These are phyloP conservation scores for Calliopsis andreniformis DNA, from an alignment of 1,140 invertebrate genomes.

Conservation along the genomic window DNA sequence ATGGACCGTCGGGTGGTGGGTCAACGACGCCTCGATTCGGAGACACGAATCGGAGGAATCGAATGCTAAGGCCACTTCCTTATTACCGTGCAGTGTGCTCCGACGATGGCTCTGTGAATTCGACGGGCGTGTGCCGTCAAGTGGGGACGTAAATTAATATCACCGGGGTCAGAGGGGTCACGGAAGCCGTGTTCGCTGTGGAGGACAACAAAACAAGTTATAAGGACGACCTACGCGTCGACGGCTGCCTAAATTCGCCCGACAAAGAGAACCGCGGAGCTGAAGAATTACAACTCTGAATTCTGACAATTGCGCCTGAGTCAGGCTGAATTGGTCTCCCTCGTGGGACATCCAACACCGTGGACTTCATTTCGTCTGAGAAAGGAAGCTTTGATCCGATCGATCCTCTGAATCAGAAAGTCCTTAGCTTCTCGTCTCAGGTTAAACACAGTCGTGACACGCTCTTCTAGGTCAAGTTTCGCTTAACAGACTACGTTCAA, in stretches of 20 bases:
- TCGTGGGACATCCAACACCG: conserved; percentile 7
- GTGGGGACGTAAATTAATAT: conserved; percentile 27
- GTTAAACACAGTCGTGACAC: neutral
- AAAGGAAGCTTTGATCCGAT: conserved; percentile 1
- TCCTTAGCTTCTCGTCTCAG: neutral
- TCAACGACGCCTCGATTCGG: neutral
- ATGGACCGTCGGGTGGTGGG: neutral
- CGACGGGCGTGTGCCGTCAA: conserved; percentile 3
- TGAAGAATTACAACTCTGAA: conserved; percentile 49
- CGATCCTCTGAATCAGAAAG: neutral
- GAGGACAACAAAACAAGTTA: neutral
- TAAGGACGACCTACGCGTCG: conserved; percentile 5
- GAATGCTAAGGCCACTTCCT: conserved; percentile 24
- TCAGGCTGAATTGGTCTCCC: conserved; percentile 38
- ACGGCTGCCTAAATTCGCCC: conserved; percentile 34
- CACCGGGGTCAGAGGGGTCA: conserved; percentile 27
- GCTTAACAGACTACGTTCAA: too few species aligned
- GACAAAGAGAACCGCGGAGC: conserved; percentile 34
- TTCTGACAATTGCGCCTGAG: conserved; percentile 45
- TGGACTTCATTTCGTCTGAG: conserved; percentile 51
- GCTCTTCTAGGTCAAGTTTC: neutral
- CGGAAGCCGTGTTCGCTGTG: conserved; percentile 4
- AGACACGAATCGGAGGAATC: conserved; percentile 20
- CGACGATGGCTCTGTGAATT: neutral
- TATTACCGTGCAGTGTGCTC: neutral